These are phyloP conservation scores for Parasteatoda lunata DNA, from an alignment of 2,888 invertebrate species.

Conservation along the genomic window DNA sequence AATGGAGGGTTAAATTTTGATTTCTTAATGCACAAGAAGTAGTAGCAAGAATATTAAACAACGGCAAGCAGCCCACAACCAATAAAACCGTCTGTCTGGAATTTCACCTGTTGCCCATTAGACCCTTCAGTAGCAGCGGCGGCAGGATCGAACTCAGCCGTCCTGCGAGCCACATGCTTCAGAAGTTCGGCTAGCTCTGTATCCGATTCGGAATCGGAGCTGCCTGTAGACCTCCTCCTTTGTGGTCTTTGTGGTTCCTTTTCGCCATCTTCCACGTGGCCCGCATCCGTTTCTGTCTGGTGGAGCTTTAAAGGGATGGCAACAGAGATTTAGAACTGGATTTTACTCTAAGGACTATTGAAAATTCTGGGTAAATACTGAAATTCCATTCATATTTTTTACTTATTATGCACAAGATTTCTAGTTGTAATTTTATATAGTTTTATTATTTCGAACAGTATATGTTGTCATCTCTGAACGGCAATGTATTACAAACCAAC, in stretches of 20 bases:
- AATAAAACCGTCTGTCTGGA: constrained; percentile 25
- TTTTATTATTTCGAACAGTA: too few relatives aligned
- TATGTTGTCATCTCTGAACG: too few relatives aligned
- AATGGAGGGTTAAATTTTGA: too few relatives aligned
- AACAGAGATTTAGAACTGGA: not conserved
- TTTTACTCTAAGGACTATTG: not conserved
- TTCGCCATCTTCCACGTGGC: not conserved
- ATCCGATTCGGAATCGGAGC: constrained; percentile 71
- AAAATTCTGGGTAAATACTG: not conserved
- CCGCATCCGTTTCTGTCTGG: constrained; percentile 26
- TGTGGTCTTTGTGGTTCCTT: constrained; percentile 17
- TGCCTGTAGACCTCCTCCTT: constrained; percentile 56
- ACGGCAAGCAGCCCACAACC: constrained; percentile 56
- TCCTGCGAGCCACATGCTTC: constrained; percentile 70
- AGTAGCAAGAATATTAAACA: constrained; percentile 16
- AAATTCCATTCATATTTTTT: too few relatives aligned
- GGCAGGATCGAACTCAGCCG: constrained; percentile 69
- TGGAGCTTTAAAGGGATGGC: constrained; percentile 50
- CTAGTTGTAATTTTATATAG: too few relatives aligned
- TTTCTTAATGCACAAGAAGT: constrained; percentile 29
- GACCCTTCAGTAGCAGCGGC: constrained; percentile 21
- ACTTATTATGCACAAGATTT: too few relatives aligned
- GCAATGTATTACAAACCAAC: too few relatives aligned
- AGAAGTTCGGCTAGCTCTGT: constrained; percentile 71
- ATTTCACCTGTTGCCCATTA: constrained; percentile 52